Percentiles rank a stretch among this genome's conserved stretches.
Evolutionary conservation across 1,140 invertebrate species (phyloP).

Genomic region (Drosophila ficusphila): DNA sequence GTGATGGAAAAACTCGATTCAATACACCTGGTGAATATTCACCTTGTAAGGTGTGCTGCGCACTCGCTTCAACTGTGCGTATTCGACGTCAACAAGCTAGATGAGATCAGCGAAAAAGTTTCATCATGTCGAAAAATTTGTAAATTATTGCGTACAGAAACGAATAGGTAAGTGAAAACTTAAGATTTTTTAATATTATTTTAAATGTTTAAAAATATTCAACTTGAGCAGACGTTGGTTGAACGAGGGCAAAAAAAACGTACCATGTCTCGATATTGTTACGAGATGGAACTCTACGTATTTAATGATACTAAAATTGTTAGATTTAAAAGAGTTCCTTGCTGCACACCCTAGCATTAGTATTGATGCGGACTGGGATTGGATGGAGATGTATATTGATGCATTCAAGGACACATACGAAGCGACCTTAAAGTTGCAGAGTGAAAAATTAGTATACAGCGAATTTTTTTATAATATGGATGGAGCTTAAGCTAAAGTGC

Average conservation of each 20-base stretch:
- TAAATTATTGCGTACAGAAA: not conserved
- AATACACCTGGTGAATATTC: constrained; percentile 22
- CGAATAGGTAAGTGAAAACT: not conserved
- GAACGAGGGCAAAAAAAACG: not conserved
- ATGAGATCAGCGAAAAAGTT: constrained; percentile 10
- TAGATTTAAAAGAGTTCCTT: constrained; percentile 16
- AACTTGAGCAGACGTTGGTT: not conserved
- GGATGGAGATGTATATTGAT: constrained; percentile 39
- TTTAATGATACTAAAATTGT: constrained; percentile 25
- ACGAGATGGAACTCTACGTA: constrained; percentile 25
- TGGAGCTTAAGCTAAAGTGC: constrained; percentile 36
- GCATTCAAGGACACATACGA: constrained; percentile 24
- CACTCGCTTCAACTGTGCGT: constrained; percentile 30
- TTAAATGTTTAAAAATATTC: not conserved
- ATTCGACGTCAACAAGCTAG: constrained; percentile 32
- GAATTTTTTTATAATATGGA: constrained; percentile 36
- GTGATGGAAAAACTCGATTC: constrained; percentile 20
- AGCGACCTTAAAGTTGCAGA: constrained; percentile 36
- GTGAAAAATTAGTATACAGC: constrained; percentile 29
- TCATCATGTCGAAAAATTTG: not conserved
- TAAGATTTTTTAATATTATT: not conserved
- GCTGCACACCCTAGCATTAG: constrained; percentile 2
- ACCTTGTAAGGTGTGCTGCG: constrained; percentile 32
- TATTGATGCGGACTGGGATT: constrained; percentile 20
- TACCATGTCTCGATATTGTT: constrained; percentile 27